A percentile compares a stretch with the other conserved stretches of the same genome.
phyloP scores from a whole-genome alignment of 1,140 invertebrate genomes.

The Dufourea novaeangliae region DNA sequence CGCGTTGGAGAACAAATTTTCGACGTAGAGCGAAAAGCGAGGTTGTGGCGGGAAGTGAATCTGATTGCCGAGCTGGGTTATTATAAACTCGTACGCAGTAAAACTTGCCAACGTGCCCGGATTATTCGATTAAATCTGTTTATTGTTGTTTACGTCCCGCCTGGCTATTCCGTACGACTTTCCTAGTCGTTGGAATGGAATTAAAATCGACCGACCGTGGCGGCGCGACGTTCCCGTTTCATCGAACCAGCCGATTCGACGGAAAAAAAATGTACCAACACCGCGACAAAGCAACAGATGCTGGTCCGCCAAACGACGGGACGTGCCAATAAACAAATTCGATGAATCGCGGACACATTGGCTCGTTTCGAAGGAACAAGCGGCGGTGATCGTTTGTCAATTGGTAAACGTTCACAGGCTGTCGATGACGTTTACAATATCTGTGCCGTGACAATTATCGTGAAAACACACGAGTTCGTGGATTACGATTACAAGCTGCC shows the following conservation, averaged over 20 bases:
- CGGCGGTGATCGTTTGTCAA: too few species aligned
- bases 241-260: too few species aligned
- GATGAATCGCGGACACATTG: too few species aligned
- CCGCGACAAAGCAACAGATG: background rate
- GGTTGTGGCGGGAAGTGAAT: background rate
- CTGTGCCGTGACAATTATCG: background rate
- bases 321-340: background rate
- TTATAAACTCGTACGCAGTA: slow-evolving; percentile 3
- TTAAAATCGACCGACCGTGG: slow-evolving; percentile 7
- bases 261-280: background rate
- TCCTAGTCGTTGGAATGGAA: background rate
- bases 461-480: background rate
- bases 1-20: background rate
- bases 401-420: background rate
- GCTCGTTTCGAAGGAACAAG: background rate
- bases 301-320: background rate
- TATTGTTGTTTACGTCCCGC: slow-evolving; percentile 8
- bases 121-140: slow-evolving; percentile 30
- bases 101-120: background rate
- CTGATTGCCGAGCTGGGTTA: background rate
- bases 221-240: background rate
- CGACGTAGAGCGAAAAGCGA: background rate
- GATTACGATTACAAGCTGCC: background rate
- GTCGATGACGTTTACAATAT: background rate
- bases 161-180: background rate